phyloP scores from a whole-genome alignment of 2,888 invertebrate genomes.

The Dynastes tityus region DNA sequence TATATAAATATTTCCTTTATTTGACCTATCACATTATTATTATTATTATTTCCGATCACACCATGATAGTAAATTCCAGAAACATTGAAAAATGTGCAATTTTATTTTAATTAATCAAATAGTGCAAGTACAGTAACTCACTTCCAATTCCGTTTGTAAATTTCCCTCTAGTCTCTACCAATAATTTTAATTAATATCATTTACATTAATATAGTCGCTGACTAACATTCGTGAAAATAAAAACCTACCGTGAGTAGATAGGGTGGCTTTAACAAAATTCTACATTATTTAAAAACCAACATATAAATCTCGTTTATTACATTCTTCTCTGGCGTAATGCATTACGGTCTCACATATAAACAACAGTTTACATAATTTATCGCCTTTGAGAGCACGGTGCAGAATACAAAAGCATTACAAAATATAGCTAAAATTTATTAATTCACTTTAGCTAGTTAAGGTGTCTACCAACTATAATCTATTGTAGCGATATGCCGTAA shows the following conservation, averaged over 20 bases:
- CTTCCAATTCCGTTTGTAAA: too few relatives aligned
- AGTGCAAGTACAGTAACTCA: too few relatives aligned
- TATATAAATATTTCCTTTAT: too few relatives aligned
- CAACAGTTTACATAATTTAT: conserved; percentile 42
- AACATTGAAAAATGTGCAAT: too few relatives aligned
- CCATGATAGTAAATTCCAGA: too few relatives aligned
- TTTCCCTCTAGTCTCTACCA: too few relatives aligned
- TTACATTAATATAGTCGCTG: too few relatives aligned
- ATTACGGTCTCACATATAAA: conserved; percentile 34
- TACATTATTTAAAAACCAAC: conserved; percentile 32
- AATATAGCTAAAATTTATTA: conserved; percentile 41
- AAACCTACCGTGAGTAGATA: neutral
- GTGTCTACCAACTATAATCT: neutral
- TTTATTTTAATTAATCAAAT: too few relatives aligned
- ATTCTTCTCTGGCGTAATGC: conserved; percentile 37
- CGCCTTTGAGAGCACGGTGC: neutral
- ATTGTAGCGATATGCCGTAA: neutral
- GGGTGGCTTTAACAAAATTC: conserved; percentile 19
- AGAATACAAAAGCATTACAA: conserved; percentile 30
- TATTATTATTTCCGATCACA: too few relatives aligned
- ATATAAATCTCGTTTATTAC: conserved; percentile 42
- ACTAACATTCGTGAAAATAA: too few relatives aligned
- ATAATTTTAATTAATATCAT: too few relatives aligned
- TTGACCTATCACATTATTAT: too few relatives aligned
- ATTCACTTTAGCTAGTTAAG: conserved; percentile 23